These are phyloP conservation scores for Platycercus adscitus DNA, from an alignment of 2,113 vertebrate genomes.

Conservation along the genomic window DNA sequence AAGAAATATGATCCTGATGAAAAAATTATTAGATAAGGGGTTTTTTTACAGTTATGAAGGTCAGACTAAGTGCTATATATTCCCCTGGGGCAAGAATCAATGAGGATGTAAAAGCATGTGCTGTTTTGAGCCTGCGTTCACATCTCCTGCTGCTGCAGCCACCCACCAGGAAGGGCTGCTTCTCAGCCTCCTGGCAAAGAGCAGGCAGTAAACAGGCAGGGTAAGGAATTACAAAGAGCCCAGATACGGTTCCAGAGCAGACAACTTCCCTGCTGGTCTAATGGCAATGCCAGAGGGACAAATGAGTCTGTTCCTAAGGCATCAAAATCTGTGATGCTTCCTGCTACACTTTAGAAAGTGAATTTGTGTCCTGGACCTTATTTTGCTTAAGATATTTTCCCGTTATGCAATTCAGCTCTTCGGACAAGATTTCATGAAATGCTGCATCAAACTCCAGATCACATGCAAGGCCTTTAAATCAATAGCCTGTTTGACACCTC, in stretches of 20 bases:
- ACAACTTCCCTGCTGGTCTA: not conserved
- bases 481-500: not conserved
- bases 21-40: not conserved
- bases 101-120: not conserved
- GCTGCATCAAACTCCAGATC: not conserved
- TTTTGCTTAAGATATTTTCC: not conserved
- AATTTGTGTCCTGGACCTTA: not conserved
- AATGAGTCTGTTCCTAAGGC: not conserved
- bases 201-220: not conserved
- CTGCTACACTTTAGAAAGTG: not conserved
- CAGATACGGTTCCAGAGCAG: not conserved
- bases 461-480: not conserved
- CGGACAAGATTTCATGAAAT: not conserved
- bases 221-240: not conserved
- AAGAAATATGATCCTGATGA: not conserved
- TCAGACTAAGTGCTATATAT: not conserved
- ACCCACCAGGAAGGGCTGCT: not conserved
- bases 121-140: not conserved
- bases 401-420: not conserved
- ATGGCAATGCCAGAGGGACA: not conserved
- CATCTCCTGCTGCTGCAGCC: not conserved
- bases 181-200: not conserved
- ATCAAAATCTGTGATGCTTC: not conserved
- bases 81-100: not conserved
- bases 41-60: not conserved